A percentile compares a stretch with the other conserved stretches of the same genome.
Evolutionary conservation across 2,113 vertebrate genomes (phyloP).

Genomic region (Osmerus mordax): DNA sequence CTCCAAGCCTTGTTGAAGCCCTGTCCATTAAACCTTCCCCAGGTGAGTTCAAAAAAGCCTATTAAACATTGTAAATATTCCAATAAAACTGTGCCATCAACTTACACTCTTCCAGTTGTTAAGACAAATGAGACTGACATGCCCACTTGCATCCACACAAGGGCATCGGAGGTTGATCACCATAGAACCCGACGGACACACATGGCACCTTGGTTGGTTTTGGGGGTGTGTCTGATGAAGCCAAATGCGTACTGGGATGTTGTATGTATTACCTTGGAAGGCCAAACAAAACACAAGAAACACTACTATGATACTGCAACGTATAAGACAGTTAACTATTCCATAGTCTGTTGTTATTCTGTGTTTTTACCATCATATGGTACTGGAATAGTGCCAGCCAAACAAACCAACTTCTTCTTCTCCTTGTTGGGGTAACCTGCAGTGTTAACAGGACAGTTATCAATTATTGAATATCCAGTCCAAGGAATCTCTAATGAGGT

Average conservation of each 20-base stretch:
- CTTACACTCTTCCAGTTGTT: constrained; percentile 66
- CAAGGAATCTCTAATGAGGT: too few relatives aligned
- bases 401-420: constrained; percentile 64
- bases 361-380: constrained; percentile 60
- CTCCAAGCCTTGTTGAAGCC: too few relatives aligned
- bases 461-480: too few relatives aligned
- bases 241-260: constrained; percentile 74
- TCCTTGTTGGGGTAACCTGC: constrained; percentile 66
- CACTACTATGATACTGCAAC: too few relatives aligned
- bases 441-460: background rate
- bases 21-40: too few relatives aligned
- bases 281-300: background rate
- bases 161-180: constrained; percentile 66
- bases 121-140: constrained; percentile 54
- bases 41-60: too few relatives aligned
- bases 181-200: constrained; percentile 65
- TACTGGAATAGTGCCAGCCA: constrained; percentile 69
- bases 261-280: constrained; percentile 60
- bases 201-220: constrained; percentile 64
- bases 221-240: constrained; percentile 69
- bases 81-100: background rate
- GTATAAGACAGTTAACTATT: too few relatives aligned
- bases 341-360: too few relatives aligned
- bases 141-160: constrained; percentile 57
- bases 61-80: background rate